Conservation (phyloP, 2,888 invertebrate genomes). For the Cataglyphis cursor region DNA sequence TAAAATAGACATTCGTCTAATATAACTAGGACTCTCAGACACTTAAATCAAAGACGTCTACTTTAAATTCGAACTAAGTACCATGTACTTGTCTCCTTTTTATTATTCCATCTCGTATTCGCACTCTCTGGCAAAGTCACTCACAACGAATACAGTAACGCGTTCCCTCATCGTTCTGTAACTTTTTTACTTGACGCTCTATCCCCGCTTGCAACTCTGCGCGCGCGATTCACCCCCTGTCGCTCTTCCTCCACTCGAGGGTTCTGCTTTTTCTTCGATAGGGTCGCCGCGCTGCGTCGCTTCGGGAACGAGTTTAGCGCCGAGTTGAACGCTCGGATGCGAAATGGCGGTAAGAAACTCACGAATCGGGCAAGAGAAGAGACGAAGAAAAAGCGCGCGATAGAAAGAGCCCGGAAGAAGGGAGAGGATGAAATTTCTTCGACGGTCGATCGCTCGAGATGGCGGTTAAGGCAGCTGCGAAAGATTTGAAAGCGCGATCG, state of each 20-base stretch:
- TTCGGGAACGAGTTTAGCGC: constrained; percentile 49
- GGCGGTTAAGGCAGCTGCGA: not conserved
- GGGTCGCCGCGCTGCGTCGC: constrained; percentile 19
- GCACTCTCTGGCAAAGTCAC: not conserved
- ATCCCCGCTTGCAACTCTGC: constrained; percentile 9
- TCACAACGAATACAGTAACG: constrained; percentile 53
- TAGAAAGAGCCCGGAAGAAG: constrained; percentile 11
- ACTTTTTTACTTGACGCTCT: constrained; percentile 61
- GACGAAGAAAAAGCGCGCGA: constrained; percentile 16
- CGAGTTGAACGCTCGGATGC: constrained; percentile 43
- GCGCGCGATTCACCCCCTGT: constrained; percentile 26
- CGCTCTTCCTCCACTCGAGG: constrained; percentile 28
- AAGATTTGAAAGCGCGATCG: constrained; percentile 49
- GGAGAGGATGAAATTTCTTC: constrained; percentile 30
- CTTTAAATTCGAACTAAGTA: not conserved
- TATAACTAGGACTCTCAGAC: not conserved
- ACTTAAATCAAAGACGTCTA: constrained; percentile 6
- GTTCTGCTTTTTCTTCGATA: constrained; percentile 45
- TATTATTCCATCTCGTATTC: not conserved
- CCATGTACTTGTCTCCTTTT: constrained; percentile 17
- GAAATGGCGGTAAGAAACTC: constrained; percentile 30
- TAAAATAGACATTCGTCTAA: not conserved
- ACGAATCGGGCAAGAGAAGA: not conserved
- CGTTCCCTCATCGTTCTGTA: constrained; percentile 54
- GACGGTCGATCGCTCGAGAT: constrained; percentile 26